These are phyloP conservation scores for Celastrina argiolus DNA, from an alignment of 2,888 invertebrate species.

Conservation along the genomic window DNA sequence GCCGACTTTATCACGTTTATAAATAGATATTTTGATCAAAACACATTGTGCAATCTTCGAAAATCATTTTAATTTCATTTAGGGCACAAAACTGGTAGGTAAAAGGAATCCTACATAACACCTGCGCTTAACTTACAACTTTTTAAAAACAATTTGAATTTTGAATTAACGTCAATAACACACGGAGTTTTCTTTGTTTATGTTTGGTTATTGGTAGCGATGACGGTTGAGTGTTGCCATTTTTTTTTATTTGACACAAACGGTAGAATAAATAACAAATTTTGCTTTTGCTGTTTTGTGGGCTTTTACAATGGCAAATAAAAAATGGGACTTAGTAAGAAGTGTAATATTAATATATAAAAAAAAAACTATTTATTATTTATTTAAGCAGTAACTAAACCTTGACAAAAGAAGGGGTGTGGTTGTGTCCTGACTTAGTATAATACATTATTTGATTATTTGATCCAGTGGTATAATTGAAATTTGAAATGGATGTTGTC, in stretches of 20 bases:
- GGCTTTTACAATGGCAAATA: too few species aligned
- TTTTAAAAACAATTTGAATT: too few species aligned
- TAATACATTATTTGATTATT: too few species aligned
- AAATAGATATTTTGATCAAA: constrained; percentile 36
- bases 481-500: too few species aligned
- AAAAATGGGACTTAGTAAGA: too few species aligned
- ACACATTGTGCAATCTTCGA: constrained; percentile 22
- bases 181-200: constrained; percentile 49
- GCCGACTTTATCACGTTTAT: constrained; percentile 47
- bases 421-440: too few species aligned
- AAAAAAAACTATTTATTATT: too few species aligned
- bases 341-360: too few species aligned
- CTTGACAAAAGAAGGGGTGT: too few species aligned
- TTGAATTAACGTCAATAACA: constrained; percentile 63
- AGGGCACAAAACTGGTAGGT: not conserved
- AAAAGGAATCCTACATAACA: not conserved
- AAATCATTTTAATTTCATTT: constrained; percentile 8
- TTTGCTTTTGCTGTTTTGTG: not conserved
- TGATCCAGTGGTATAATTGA: too few species aligned
- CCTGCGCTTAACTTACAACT: constrained; percentile 52
- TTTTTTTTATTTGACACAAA: not conserved
- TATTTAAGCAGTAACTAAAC: too few species aligned
- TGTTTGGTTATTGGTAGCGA: constrained; percentile 42
- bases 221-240: not conserved
- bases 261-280: too few species aligned